Base-by-base conservation (phyloP, 2,888 invertebrate genomes). In the Cataglyphis altisquamis region DNA sequence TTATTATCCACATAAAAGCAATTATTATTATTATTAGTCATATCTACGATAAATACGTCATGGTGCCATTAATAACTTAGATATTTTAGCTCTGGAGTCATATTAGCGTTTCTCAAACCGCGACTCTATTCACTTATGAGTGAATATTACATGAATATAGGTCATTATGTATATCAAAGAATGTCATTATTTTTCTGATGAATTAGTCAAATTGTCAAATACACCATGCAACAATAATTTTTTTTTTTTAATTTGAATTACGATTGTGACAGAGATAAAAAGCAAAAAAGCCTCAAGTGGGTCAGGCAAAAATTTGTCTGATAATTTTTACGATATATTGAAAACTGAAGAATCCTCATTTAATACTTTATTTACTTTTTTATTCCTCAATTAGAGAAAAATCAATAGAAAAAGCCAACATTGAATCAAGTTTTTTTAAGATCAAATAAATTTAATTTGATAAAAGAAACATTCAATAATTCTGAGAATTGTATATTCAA, bases 21-120 rank as follows among this genome's bases (percentile, higher is more conserved):
- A n/a, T 66, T 21, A 18, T 48, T 74, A 18, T 48, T 74, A 29
- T 9, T 57, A 57, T 21, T 36, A 55, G 12, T n/a, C 32, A 45
- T 25, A 45, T 62, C 36, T 74, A 8, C 18, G 32, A 36, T 41
- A 60, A 29, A 36, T 41, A 8, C 0, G 29, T 29, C 48, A n/a
- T 48, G 48, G 25, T 32, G 48, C 18, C 36, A 25, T 64, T 64
- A 75, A 75, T 52, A 55, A 66, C n/a, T 32, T 6, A 10, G 29
- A 29, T 29, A 29, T 15, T 32, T 9, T 15, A 52, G n/a, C n/a
- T 52, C n/a, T n/a, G 48, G 0, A 41, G 12, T 12, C 12, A 41
- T 41, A 62, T 62, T 52, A n/a, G n/a, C 48, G n/a, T n/a, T n/a
- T 52, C n/a, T 1, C 2, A 52, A 52, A 52, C 8, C n/a, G 48